These are phyloP conservation scores for Lipotes vexillifer DNA, from an alignment of 2,113 vertebrate genomes.

Conservation along the genomic window DNA sequence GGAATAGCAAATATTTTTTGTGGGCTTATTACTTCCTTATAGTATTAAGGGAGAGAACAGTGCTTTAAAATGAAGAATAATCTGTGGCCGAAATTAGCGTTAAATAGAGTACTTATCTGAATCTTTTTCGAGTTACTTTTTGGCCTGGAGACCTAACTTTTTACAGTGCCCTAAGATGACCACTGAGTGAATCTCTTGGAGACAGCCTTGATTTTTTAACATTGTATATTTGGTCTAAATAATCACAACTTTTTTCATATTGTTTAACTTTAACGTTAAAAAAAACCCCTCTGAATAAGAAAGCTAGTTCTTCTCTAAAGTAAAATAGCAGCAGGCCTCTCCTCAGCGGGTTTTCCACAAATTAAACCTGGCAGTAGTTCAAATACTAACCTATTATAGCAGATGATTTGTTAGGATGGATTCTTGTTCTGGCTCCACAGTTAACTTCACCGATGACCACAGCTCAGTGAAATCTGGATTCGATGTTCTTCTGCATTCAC, in stretches of 20 bases:
- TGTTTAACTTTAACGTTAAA: background rate
- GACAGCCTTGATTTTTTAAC: background rate
- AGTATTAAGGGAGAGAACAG: background rate
- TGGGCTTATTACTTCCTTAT: background rate
- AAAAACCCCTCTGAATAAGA: background rate
- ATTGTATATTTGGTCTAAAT: conserved; percentile 7
- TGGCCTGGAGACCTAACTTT: background rate
- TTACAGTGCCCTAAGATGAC: background rate
- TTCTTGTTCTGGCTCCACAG: background rate
- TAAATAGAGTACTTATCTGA: background rate
- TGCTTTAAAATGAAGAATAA: background rate
- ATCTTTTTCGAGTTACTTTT: background rate
- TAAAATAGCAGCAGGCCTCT: background rate
- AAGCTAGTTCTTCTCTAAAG: background rate
- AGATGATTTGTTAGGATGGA: background rate
- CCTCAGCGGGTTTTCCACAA: background rate
- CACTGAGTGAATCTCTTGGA: background rate
- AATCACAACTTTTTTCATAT: background rate
- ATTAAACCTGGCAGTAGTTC: background rate
- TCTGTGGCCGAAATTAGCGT: background rate
- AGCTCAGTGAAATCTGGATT: background rate
- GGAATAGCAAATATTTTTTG: background rate
- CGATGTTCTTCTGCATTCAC: background rate
- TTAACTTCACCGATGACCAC: background rate
- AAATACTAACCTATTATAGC: background rate